These are phyloP conservation scores for Nestor notabilis DNA, from an alignment of 2,113 vertebrate genomes.

Conservation along the genomic window DNA sequence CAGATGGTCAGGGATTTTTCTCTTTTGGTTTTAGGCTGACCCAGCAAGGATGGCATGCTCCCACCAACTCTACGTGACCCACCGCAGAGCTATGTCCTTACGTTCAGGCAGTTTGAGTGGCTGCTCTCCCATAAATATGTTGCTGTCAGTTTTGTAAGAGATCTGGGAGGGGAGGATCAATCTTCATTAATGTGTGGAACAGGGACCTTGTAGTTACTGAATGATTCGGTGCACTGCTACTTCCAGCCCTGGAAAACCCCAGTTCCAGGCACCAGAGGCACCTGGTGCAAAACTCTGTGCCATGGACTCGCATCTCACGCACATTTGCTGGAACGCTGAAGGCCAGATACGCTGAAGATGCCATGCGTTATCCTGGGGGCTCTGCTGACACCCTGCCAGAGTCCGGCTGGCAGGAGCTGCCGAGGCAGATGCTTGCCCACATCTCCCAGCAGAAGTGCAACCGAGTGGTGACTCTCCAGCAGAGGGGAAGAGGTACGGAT, in stretches of 20 bases:
- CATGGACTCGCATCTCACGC: background rate
- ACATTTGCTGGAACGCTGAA: background rate
- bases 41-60: slow-evolving; percentile 3
- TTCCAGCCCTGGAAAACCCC: background rate
- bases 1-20: slow-evolving; percentile 43
- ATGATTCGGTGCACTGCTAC: background rate
- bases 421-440: slow-evolving; percentile 30
- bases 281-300: background rate
- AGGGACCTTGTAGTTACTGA: background rate
- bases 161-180: background rate
- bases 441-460: background rate
- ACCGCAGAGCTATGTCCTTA: background rate
- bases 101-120: background rate
- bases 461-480: background rate
- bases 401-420: slow-evolving; percentile 32
- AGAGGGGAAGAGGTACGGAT: background rate
- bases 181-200: slow-evolving; percentile 43
- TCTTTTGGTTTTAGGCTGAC: slow-evolving; percentile 1
- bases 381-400: slow-evolving; percentile 46
- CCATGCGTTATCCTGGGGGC: background rate
- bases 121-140: background rate
- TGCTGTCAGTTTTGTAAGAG: background rate
- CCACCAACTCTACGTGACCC: background rate
- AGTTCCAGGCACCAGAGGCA: background rate
- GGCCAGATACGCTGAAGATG: background rate